Percentiles rank a stretch among this genome's conserved stretches.
These are phyloP conservation scores for Rousettus leschenaultii DNA, from an alignment of 2,113 vertebrate species.

Conservation along the genomic window DNA sequence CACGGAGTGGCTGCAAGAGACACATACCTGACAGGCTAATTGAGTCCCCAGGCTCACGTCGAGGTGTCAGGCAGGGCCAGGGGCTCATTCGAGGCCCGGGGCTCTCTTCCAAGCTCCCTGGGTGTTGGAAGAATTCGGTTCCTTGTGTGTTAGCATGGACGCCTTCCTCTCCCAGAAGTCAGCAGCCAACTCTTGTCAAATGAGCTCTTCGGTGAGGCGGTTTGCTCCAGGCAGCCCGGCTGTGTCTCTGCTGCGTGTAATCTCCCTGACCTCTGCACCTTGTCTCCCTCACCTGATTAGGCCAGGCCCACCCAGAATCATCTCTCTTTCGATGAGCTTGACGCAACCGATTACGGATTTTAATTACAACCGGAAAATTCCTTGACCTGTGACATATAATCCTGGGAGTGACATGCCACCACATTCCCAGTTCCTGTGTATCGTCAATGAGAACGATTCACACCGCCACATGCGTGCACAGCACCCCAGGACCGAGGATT, in stretches of 20 bases:
- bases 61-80: neutral
- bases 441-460: fast-evolving
- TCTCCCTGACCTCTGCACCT: fast-evolving
- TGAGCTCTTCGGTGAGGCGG: fast-evolving
- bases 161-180: neutral
- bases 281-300: neutral
- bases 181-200: neutral
- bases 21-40: neutral
- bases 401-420: fast-evolving
- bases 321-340: neutral
- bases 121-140: neutral
- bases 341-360: too few relatives aligned
- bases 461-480: fast-evolving
- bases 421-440: fast-evolving
- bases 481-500: fast-evolving
- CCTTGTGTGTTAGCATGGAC: neutral
- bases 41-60: too few relatives aligned
- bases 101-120: neutral
- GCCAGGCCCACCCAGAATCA: neutral
- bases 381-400: neutral
- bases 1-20: too few relatives aligned
- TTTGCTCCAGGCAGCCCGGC: fast-evolving
- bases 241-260: neutral
- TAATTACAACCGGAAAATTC: neutral
- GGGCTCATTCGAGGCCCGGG: too few relatives aligned